A percentile compares a stretch with the other conserved stretches of the same genome.
Evolutionary conservation across 2,888 invertebrate genomes (phyloP).

Genomic region (Melipona bicolor): DNA sequence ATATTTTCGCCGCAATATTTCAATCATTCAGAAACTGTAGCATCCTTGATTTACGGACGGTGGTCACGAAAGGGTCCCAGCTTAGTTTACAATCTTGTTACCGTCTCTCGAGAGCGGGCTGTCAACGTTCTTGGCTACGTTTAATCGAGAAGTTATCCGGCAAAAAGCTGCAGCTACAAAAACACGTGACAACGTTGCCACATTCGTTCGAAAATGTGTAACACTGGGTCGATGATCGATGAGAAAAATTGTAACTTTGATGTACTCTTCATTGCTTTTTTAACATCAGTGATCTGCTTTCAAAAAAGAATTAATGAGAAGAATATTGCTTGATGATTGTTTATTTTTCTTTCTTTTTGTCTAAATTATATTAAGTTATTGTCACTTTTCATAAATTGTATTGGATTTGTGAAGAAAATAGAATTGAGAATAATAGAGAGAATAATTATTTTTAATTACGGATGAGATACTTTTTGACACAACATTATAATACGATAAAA

Average conservation of each 20-base stretch:
- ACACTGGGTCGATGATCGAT: neutral
- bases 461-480: neutral
- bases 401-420: neutral
- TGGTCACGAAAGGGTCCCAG: slow-evolving; percentile 3
- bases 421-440: neutral
- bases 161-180: neutral
- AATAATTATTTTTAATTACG: neutral
- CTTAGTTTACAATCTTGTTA: slow-evolving; percentile 21
- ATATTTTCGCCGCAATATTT: slow-evolving; percentile 17
- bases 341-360: neutral
- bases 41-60: neutral
- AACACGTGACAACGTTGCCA: neutral
- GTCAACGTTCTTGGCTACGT: neutral
- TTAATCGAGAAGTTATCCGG: neutral
- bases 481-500: neutral
- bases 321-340: neutral
- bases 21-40: neutral
- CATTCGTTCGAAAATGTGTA: neutral
- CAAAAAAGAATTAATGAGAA: neutral
- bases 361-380: neutral
- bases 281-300: neutral
- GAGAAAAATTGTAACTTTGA: neutral
- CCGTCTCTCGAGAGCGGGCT: neutral
- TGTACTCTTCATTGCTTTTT: neutral
- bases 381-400: neutral